Conservation (phyloP, 1,140 invertebrate species). For the Drosophila yakuba region DNA sequence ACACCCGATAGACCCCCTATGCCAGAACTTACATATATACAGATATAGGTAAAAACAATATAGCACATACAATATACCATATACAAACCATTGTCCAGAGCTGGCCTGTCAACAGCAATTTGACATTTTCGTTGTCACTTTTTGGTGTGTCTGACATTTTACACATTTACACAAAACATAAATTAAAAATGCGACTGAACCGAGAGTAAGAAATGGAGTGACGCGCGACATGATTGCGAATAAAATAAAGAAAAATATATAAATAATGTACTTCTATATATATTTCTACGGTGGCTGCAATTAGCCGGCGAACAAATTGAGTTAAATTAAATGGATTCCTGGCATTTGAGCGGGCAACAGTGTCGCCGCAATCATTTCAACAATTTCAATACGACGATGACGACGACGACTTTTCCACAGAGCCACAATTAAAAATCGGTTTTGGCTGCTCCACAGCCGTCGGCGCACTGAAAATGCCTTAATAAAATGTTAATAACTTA, state of each 20-base stretch:
- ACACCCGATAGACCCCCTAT: conserved; percentile 57
- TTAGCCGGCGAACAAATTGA: conserved; percentile 61
- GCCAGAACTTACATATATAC: conserved; percentile 22
- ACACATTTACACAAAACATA: conserved; percentile 81
- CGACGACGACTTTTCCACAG: conserved; percentile 25
- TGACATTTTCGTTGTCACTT: conserved; percentile 77
- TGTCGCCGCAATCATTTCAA: conserved; percentile 54
- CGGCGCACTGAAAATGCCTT: conserved; percentile 75
- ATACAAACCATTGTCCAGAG: conserved; percentile 55
- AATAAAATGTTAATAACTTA: conserved; percentile 83
- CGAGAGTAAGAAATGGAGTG: conserved; percentile 25
- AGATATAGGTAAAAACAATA: conserved; percentile 11
- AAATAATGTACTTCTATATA: conserved; percentile 8
- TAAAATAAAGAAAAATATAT: conserved; percentile 51
- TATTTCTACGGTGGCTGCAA: conserved; percentile 23
- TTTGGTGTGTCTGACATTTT: conserved; percentile 70
- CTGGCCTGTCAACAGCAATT: conserved; percentile 67
- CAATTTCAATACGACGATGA: conserved; percentile 44
- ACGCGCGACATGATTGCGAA: conserved; percentile 39
- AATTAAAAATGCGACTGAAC: conserved; percentile 61
- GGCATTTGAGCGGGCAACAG: conserved; percentile 50
- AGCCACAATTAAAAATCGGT: conserved; percentile 64
- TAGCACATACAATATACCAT: neutral
- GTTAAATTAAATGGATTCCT: conserved; percentile 71
- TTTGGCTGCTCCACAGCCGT: conserved; percentile 67